Evolutionary conservation across 2,888 invertebrate genomes (phyloP).

Genomic region (Hemistola chrysoprasaria): DNA sequence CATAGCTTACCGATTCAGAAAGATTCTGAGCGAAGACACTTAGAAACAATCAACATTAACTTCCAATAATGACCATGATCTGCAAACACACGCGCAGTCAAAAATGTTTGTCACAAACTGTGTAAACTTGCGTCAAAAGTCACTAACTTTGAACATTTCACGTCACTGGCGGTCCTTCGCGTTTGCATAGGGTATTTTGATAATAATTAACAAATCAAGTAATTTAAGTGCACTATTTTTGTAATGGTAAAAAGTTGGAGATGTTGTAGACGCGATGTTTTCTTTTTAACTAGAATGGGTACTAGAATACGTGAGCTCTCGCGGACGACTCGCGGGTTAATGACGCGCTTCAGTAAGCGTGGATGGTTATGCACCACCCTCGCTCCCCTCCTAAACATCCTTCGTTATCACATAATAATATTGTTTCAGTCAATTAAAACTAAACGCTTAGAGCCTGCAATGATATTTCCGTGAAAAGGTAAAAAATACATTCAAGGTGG

Average conservation of each 20-base stretch:
- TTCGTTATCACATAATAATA: constrained; percentile 7
- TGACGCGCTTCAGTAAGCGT: constrained; percentile 1
- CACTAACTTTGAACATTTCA: constrained; percentile 66
- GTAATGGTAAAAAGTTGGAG: not conserved
- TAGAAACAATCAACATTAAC: constrained; percentile 41
- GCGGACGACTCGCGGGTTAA: constrained; percentile 7
- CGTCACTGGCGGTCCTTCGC: constrained; percentile 55
- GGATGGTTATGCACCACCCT: constrained; percentile 17
- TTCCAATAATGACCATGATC: constrained; percentile 51
- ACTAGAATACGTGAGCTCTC: constrained; percentile 9
- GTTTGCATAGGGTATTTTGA: constrained; percentile 47
- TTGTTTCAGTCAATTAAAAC: constrained; percentile 15
- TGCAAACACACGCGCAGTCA: constrained; percentile 20
- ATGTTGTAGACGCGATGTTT: constrained; percentile 6
- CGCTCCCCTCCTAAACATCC: constrained; percentile 8
- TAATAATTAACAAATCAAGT: not conserved
- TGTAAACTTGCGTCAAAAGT: constrained; percentile 57
- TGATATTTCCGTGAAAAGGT: constrained; percentile 7
- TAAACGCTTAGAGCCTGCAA: constrained; percentile 7
- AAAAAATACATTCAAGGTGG: constrained; percentile 5
- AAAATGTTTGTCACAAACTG: constrained; percentile 46
- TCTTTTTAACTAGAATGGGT: not conserved
- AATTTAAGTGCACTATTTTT: constrained; percentile 5
- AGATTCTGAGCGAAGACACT: constrained; percentile 16
- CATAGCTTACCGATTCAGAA: constrained; percentile 40